phyloP scores from a whole-genome alignment of 1,140 invertebrate genomes.

The Periplaneta americana region DNA sequence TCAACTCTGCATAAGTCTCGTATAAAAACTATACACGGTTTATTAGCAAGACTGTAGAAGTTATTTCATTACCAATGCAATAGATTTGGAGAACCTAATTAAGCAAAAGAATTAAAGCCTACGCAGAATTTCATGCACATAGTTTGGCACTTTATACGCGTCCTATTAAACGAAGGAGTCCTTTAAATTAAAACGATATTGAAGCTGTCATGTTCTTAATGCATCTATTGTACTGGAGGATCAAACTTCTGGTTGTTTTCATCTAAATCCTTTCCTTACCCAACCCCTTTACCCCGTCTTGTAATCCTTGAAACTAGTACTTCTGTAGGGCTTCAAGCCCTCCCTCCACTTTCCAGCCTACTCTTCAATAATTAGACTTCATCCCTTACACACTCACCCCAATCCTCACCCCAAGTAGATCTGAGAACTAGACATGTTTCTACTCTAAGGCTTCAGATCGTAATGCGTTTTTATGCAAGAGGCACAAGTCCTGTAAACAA shows the following conservation, averaged over 20 bases:
- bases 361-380: neutral
- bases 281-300: neutral
- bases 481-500: neutral
- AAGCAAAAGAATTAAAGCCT: no score
- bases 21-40: no score
- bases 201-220: neutral
- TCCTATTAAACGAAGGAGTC: no score
- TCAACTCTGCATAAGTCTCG: no score
- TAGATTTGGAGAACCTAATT: no score
- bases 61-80: no score
- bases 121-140: no score
- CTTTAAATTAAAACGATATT: neutral
- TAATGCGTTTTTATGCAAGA: neutral
- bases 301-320: neutral
- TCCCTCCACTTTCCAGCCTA: neutral
- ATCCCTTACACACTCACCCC: neutral
- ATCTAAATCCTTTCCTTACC: neutral
- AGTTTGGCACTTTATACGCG: no score
- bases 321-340: neutral
- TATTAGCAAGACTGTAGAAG: no score
- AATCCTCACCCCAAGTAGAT: neutral
- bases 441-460: neutral
- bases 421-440: neutral
- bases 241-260: neutral
- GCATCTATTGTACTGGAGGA: neutral